Conservation (phyloP, 1,140 invertebrate genomes). For the Microplitis mediator region DNA sequence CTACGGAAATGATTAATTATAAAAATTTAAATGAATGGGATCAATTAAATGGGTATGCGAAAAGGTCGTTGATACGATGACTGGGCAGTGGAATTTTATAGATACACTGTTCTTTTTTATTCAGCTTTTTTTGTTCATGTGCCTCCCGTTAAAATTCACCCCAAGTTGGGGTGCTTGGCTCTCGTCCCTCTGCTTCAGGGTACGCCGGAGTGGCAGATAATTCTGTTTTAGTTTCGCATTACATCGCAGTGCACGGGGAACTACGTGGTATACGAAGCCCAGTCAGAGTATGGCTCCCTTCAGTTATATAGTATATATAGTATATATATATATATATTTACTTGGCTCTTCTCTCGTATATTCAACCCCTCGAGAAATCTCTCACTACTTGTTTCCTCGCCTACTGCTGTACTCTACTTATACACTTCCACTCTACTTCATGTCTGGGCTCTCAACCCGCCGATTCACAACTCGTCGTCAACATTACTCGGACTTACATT, state of each 20-base stretch:
- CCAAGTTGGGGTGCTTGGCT: slow-evolving; percentile 18
- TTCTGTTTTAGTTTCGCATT: slow-evolving; percentile 58
- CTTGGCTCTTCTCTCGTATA: slow-evolving; percentile 8
- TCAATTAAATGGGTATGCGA: too few species aligned
- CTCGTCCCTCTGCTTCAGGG: slow-evolving; percentile 30
- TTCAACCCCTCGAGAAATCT: slow-evolving; percentile 21
- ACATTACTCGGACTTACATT: slow-evolving; percentile 5
- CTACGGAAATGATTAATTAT: too few species aligned
- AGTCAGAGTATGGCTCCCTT: neutral
- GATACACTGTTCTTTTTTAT: neutral
- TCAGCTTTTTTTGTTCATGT: neutral
- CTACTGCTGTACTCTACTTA: neutral
- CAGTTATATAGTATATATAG: neutral
- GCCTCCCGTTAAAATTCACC: slow-evolving; percentile 29
- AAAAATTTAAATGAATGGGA: too few species aligned
- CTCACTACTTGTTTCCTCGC: slow-evolving; percentile 14
- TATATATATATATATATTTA: slow-evolving; percentile 8
- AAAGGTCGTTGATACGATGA: neutral
- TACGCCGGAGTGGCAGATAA: slow-evolving; percentile 41
- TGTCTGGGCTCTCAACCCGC: neutral
- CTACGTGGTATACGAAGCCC: slow-evolving; percentile 10
- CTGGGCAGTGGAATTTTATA: neutral
- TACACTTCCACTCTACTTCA: slow-evolving; percentile 8
- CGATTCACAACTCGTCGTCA: slow-evolving; percentile 27
- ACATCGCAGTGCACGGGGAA: slow-evolving; percentile 44